Evolutionary conservation across 2,113 vertebrate species (phyloP), one percentile per base, ranked within the genome.

Genomic region (Arizona elegans): DNA sequence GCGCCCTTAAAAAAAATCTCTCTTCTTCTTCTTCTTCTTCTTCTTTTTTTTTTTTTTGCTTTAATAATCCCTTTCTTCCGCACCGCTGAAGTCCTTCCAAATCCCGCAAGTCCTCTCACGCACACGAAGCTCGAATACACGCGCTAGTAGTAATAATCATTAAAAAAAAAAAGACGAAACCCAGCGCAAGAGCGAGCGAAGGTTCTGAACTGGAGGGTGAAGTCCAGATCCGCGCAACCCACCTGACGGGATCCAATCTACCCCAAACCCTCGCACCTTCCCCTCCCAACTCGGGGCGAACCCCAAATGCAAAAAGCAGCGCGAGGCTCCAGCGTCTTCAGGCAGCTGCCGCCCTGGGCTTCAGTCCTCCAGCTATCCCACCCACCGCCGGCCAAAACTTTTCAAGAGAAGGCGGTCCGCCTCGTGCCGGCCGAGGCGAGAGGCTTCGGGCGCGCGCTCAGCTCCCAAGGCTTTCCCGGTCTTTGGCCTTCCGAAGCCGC

Each of bases 391-490:
- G 5, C 90, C 5, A 7, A 56, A 13, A 85, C 87, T 29, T 38
- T 75, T 59, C 52, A 26, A 70, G 33, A 19, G 10, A 70, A 10
- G 47, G 87, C 92, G 0, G 90, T 17, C 90, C 70, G 89, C 92
- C 93, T 92, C 96, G 96, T 96, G 15, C 89, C 95, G 70, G 90
- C 52, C 65, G 53, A 70, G 52, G 52, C 70, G 70, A 55, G 33
- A 21, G n/a, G 2, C 52, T n/a, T 33, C 29, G 92, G 62, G 75
- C 75, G 81, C 43, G 24, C 12, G 81, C 53, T 26, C 43, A 62
- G 92, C 56, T 47, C 75, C 86, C 38, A 23, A 33, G 43, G 88
- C 54, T 55, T 85, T 47, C 65, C 26, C 17, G 10, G 81, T 86
- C 33, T 92, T 87, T n/a, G 26, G n/a, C 58, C 26, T 52, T 70